phyloP scores from a whole-genome alignment of 37 sponge, comb jelly and placozoan species.

The Petrosia ficiformis region DNA sequence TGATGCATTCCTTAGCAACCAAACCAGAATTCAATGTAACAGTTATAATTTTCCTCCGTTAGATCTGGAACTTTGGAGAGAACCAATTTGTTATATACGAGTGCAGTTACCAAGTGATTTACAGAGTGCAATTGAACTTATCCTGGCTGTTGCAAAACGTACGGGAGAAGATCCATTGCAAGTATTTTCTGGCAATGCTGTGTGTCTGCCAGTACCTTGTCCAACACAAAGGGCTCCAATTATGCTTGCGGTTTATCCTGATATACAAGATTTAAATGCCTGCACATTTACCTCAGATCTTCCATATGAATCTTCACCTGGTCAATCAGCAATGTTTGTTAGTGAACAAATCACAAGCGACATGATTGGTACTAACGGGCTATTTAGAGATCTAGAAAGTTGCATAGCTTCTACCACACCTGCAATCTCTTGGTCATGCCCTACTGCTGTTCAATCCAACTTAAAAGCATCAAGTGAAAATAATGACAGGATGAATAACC shows the following conservation, averaged over 20 bases:
- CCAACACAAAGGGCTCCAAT: not conserved
- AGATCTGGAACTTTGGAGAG: conserved; percentile 13
- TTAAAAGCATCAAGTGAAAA: no score
- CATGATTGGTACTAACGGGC: not conserved
- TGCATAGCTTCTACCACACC: not conserved
- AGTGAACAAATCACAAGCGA: not conserved
- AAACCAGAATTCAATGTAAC: conserved; percentile 26
- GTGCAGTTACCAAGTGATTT: not conserved
- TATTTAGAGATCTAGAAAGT: not conserved
- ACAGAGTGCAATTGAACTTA: not conserved
- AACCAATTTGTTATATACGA: conserved; percentile 23
- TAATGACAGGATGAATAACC: not conserved
- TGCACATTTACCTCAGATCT: not conserved
- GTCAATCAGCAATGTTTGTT: not conserved
- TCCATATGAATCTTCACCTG: not conserved
- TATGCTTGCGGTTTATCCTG: not conserved
- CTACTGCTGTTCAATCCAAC: not conserved
- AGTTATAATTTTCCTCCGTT: conserved; percentile 11
- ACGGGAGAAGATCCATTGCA: not conserved
- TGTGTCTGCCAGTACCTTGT: conserved; percentile 8
- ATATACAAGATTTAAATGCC: not conserved
- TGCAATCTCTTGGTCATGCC: not conserved
- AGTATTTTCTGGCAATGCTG: not conserved
- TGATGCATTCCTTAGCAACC: conserved; percentile 61
- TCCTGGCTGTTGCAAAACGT: not conserved